Conservation (phyloP, 1,140 invertebrate genomes). For the Cydia splendana region DNA sequence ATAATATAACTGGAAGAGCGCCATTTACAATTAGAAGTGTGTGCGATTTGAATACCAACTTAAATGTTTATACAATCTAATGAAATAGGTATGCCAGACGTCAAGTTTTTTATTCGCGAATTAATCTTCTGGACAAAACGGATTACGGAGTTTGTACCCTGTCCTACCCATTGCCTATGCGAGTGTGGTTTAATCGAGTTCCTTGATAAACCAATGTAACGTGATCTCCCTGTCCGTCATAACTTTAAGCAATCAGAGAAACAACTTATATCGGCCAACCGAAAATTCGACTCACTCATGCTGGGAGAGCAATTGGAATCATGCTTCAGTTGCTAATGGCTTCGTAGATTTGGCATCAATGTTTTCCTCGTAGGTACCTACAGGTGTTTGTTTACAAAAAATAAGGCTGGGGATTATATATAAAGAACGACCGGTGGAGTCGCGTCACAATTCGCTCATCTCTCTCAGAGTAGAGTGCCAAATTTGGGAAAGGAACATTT, state of each 20-base stretch:
- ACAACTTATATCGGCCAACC: not conserved
- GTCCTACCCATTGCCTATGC: not conserved
- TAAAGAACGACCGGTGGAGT: not conserved
- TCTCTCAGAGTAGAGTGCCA: not conserved
- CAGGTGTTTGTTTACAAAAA: slow-evolving; percentile 28
- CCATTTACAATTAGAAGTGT: too few relatives aligned
- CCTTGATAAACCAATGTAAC: not conserved
- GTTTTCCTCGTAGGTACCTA: slow-evolving; percentile 1
- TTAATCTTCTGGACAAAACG: not conserved
- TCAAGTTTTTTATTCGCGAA: not conserved
- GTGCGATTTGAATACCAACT: not conserved
- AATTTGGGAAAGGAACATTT: not conserved
- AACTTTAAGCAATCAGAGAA: not conserved
- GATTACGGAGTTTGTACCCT: not conserved
- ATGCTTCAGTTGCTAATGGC: slow-evolving; percentile 7
- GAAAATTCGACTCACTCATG: not conserved
- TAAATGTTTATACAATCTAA: not conserved
- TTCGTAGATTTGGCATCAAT: slow-evolving; percentile 25
- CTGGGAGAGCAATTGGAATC: not conserved
- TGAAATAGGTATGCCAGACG: not conserved
- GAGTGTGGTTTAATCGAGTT: not conserved
- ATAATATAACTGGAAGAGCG: too few relatives aligned
- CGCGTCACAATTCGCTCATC: slow-evolving; percentile 6
- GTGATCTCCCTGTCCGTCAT: not conserved
- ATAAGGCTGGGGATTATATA: slow-evolving; percentile 15